Conservation (phyloP, 2,888 invertebrate species). For the Melanotus villosus region DNA sequence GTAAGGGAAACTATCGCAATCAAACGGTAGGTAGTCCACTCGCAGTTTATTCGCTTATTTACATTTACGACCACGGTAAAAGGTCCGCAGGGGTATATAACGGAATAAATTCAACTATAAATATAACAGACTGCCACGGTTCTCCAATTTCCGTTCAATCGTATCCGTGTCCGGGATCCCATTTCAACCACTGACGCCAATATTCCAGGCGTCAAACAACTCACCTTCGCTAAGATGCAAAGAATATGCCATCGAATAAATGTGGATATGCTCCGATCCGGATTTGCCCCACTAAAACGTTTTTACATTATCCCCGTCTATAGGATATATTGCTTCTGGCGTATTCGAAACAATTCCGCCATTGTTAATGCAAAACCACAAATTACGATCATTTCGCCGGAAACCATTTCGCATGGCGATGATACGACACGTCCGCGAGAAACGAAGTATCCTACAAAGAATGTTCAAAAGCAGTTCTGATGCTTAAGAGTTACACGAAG, state of each 20-base stretch:
- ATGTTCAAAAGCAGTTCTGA: constrained; percentile 13
- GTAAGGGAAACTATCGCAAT: constrained; percentile 29
- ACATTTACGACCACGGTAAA: constrained; percentile 54
- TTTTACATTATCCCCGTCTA: constrained; percentile 24
- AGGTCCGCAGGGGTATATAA: constrained; percentile 48
- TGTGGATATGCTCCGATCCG: constrained; percentile 24
- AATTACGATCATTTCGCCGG: constrained; percentile 18
- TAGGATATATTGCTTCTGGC: constrained; percentile 21
- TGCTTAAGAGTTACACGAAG: constrained; percentile 25
- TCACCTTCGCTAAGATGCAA: constrained; percentile 53
- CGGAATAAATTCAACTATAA: constrained; percentile 56
- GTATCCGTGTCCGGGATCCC: constrained; percentile 54
- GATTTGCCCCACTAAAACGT: constrained; percentile 28
- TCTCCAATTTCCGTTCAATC: constrained; percentile 58
- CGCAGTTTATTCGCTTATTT: constrained; percentile 47
- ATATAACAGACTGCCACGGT: constrained; percentile 55
- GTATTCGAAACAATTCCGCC: constrained; percentile 26
- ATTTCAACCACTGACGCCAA: constrained; percentile 55
- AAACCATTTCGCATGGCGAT: constrained; percentile 1
- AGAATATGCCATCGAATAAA: constrained; percentile 53
- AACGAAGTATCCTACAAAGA: not conserved
- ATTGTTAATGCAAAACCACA: constrained; percentile 32
- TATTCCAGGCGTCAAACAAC: constrained; percentile 56
- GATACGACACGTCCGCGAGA: not conserved
- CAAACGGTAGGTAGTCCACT: constrained; percentile 27